Evolutionary conservation across 2,797 vertebrate genomes (phyloP).

Genomic region (Hippocampus kuda): DNA sequence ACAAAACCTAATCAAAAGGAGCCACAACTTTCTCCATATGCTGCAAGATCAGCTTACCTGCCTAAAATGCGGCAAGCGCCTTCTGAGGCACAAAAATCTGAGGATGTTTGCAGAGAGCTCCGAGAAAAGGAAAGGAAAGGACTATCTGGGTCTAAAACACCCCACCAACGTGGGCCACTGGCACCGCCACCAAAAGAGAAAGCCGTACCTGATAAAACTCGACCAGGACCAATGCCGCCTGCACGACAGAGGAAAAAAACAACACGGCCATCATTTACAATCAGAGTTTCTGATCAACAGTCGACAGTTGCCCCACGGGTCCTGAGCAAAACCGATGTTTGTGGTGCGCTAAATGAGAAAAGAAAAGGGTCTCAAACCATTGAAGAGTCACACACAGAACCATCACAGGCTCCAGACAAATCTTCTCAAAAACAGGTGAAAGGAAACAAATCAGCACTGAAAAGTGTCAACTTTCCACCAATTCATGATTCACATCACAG

Average conservation of each 20-base stretch:
- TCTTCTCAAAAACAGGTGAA: not conserved
- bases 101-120: not conserved
- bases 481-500: not conserved
- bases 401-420: not conserved
- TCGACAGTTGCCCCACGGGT: not conserved
- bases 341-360: not conserved
- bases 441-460: not conserved
- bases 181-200: slow-evolving; percentile 2
- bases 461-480: slow-evolving; percentile 6
- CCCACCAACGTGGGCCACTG: not conserved
- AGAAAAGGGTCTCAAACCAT: not conserved
- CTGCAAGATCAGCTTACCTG: not conserved
- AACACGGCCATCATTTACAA: not conserved
- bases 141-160: not conserved
- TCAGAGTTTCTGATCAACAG: not conserved
- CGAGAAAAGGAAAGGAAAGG: not conserved
- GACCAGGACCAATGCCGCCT: not conserved
- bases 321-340: not conserved
- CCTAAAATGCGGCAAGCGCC: not conserved
- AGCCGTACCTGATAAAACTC: not conserved
- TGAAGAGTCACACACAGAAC: not conserved
- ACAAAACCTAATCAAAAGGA: not conserved
- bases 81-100: not conserved
- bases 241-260: slow-evolving; percentile 1
- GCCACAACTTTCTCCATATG: slow-evolving; percentile 3